Percentiles rank a stretch among this genome's conserved stretches.
Conservation (phyloP, 2,797 vertebrate genomes). For the Anguilla anguilla region DNA sequence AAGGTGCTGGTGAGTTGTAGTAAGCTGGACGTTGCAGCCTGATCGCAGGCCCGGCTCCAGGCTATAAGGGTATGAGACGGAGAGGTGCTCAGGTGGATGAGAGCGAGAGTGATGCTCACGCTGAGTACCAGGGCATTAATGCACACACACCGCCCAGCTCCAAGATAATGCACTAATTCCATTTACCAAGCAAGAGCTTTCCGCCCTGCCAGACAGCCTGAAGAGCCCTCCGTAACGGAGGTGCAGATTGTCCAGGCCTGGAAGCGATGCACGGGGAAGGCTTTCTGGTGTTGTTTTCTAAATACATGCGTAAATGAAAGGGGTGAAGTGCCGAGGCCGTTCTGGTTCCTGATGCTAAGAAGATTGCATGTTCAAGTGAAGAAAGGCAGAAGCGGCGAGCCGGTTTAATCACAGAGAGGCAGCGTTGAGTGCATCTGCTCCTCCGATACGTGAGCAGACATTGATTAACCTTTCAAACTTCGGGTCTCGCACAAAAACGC, state of each 20-base stretch:
- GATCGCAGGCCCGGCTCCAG: background rate
- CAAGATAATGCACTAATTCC: conserved; percentile 42
- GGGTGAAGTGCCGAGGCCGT: conserved; percentile 34
- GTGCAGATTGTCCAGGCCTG: conserved; percentile 28
- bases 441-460: background rate
- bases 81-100: background rate
- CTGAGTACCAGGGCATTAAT: conserved; percentile 14
- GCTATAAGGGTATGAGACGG: background rate
- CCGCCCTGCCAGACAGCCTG: conserved; percentile 26
- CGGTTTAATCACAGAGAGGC: background rate
- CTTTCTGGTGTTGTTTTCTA: conserved; percentile 36
- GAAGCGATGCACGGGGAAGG: conserved; percentile 28
- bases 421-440: background rate
- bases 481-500: background rate
- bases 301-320: conserved; percentile 48
- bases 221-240: conserved; percentile 40
- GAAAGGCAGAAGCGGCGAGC: background rate
- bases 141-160: conserved; percentile 13
- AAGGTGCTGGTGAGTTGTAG: background rate
- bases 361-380: background rate
- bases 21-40: background rate
- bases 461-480: background rate
- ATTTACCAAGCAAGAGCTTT: conserved; percentile 32
- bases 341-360: conserved; percentile 6
- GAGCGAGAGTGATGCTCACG: conserved; percentile 6